phyloP scores from a whole-genome alignment of 2,113 vertebrate species.

The Pterocles gutturalis region DNA sequence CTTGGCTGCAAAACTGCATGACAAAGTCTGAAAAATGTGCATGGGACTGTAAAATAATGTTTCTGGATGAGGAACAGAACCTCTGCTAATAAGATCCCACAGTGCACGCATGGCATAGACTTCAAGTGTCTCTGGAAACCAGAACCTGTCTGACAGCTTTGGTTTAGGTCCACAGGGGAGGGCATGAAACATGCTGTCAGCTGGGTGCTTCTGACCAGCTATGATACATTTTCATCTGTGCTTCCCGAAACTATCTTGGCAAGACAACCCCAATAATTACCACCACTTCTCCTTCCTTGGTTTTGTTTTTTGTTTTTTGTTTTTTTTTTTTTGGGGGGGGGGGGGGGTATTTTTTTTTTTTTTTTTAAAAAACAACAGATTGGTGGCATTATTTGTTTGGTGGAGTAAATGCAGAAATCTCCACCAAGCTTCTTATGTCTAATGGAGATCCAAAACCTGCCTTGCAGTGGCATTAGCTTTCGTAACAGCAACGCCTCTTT shows the following conservation, averaged over 20 bases:
- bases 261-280: neutral
- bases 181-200: neutral
- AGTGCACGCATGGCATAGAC: neutral
- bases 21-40: neutral
- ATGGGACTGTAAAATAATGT: neutral
- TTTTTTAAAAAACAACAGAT: neutral
- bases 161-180: neutral
- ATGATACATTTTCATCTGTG: neutral
- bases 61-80: neutral
- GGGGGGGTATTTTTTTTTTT: neutral
- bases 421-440: neutral
- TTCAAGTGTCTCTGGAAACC: neutral
- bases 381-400: neutral
- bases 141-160: slow-evolving; percentile 26
- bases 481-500: neutral
- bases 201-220: neutral
- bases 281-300: neutral
- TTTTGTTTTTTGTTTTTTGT: neutral
- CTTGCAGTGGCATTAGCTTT: slow-evolving; percentile 31
- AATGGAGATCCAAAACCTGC: neutral
- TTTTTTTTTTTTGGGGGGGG: neutral
- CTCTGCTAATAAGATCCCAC: neutral
- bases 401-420: neutral
- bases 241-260: neutral
- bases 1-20: neutral